A percentile compares a stretch with the other conserved stretches of the same genome.
Conservation (phyloP, 2,888 invertebrate species). For the Ischnura elegans region DNA sequence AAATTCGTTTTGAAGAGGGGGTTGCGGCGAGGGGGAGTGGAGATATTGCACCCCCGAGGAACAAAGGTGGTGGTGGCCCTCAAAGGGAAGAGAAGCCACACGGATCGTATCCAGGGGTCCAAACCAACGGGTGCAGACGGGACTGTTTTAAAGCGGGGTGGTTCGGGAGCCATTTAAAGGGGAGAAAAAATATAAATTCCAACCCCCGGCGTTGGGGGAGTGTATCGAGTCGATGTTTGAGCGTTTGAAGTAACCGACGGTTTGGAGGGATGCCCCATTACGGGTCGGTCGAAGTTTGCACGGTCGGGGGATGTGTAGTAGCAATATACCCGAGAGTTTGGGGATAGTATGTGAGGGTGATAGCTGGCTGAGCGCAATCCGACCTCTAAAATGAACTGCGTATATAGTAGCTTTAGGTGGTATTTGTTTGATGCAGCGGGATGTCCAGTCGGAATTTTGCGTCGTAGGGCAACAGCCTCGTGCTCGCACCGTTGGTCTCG, state of each 20-base stretch:
- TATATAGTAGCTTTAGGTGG: too few relatives aligned
- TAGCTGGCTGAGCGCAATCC: too few relatives aligned
- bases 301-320: neutral
- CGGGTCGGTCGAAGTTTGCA: neutral
- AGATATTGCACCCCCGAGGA: conserved; percentile 52
- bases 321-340: neutral
- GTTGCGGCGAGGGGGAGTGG: neutral
- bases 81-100: neutral
- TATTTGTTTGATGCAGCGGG: too few relatives aligned
- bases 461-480: too few relatives aligned
- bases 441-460: too few relatives aligned
- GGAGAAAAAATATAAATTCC: neutral
- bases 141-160: neutral
- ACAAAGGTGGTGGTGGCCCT: neutral
- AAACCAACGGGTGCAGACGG: neutral
- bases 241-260: conserved; percentile 60
- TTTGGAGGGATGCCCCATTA: neutral
- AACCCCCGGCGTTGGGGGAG: neutral
- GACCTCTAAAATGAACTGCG: neutral
- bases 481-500: too few relatives aligned
- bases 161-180: conserved; percentile 37
- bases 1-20: neutral
- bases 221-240: conserved; percentile 47
- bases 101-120: neutral
- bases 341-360: too few relatives aligned